Evolutionary conservation across 2,797 vertebrate genomes (phyloP), one percentile per base, ranked within the genome.

Genomic region (Falco concolor): DNA sequence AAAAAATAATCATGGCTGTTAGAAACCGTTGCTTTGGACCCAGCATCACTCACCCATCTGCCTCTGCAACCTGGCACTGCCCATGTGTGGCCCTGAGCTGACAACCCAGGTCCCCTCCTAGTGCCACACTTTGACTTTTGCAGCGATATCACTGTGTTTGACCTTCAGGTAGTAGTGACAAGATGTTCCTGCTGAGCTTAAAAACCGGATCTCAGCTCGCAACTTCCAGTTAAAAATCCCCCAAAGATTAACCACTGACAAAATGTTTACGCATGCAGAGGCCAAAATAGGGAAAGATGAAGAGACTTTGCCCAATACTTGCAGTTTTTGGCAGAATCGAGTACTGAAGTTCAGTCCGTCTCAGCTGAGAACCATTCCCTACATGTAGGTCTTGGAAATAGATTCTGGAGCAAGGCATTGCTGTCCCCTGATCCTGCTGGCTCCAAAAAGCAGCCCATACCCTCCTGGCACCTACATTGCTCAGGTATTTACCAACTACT

Each of bases 1-100:
- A 23, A 28, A 60, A 52, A 8, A 10, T 0, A 22, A 11, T 2
- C 13, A 3, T 1, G 22, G 32, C 1, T 5, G 19, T 5, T 3
- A 5, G 9, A 67, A 68, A 24, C 12, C 72, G 74, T 9, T 12
- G 52, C 75, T 82, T 36, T 24, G 79, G 44, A 32, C 30, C 5
- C 2, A 44, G 47, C 0, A 20, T 4, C 74, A 38, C 73, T 44
- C 12, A 4, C 32, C 18, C 36, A 7, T 5, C 53, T 0, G 2
- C 56, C 57, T 50, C 19, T 13, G 15, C 2, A 13, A 10, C 22
- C 56, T 8, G 59, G 72, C 45, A 16, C 40, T 32, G 67, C 63
- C 30, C 1, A 3, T 1, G 4, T 2, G 23, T 1, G 11, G 68
- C 64, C 70, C 74, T 8, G n/a, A n/a, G 64, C 21, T 23, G 7